Conservation (phyloP, 2,888 invertebrate genomes). For the Drosophila formosana region DNA sequence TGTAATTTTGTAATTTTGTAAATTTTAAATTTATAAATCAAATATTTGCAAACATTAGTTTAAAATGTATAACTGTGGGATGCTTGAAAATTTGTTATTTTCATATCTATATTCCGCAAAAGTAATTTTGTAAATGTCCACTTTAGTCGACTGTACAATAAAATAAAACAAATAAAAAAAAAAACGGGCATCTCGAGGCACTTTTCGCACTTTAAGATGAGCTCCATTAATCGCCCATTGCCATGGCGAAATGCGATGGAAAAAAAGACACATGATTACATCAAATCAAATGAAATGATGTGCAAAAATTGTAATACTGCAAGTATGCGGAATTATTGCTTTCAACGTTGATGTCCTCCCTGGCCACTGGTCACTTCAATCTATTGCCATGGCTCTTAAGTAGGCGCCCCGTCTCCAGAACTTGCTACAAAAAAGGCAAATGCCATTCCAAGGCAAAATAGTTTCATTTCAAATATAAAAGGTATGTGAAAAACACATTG, state of each 20-base stretch:
- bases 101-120: too few relatives aligned
- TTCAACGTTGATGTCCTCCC: constrained; percentile 53
- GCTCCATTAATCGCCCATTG: not conserved
- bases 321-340: constrained; percentile 14
- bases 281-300: constrained; percentile 74
- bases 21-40: too few relatives aligned
- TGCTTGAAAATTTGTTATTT: too few relatives aligned
- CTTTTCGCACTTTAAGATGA: constrained; percentile 40
- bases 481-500: constrained; percentile 44
- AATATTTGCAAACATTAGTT: too few relatives aligned
- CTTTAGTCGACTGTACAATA: too few relatives aligned
- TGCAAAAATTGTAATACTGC: constrained; percentile 69
- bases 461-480: constrained; percentile 32
- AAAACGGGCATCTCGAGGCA: constrained; percentile 11
- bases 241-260: constrained; percentile 38
- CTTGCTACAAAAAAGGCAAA: not conserved
- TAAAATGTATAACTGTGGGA: too few relatives aligned
- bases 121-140: too few relatives aligned
- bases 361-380: constrained; percentile 58
- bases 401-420: constrained; percentile 1
- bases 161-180: too few relatives aligned
- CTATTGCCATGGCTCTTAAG: constrained; percentile 70
- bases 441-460: constrained; percentile 46
- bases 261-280: constrained; percentile 53
- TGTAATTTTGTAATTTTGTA: too few relatives aligned